Base-by-base conservation (phyloP, 1,140 invertebrate genomes). In the Heliconius himera region DNA sequence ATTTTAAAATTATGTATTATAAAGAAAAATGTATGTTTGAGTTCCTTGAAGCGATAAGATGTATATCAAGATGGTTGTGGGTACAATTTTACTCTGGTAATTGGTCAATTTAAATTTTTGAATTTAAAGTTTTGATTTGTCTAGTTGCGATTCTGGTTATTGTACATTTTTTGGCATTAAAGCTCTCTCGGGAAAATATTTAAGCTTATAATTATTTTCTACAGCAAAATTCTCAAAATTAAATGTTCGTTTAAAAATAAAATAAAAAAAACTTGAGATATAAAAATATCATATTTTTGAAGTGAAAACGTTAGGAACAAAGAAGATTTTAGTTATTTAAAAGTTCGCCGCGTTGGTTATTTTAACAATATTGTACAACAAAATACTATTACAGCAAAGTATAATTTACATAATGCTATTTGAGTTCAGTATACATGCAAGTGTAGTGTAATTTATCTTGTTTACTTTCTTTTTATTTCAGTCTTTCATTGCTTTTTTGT, bases 291-390 rank as follows among this genome's bases (percentile, higher is more conserved):
- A 60, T 60, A 29, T 29, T 29, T 3, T 66, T 66, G 60, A 66
- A 26, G 26, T 26, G 11, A 66, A 66, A 3, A 66, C 60, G 22
- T 22, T 66, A 16, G 3, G 13, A 66, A 26, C 60, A 29, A n/a
- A n/a, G n/a, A n/a, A n/a, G n/a, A n/a, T n/a, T n/a, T n/a, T n/a
- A n/a, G 26, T 60, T 60, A 60, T 60, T 60, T 60, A 60, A 60
- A 60, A 60, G 22, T 22, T 60, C 22, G 9, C n/a, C 2, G 20
- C 22, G 56, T 60, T 60, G 56, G 8, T 60, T 60, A 60, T 60
- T 60, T 22, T 60, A 60, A 26, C 9, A 60, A 60, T 60, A 60
- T 60, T 60, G 51, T 54, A 60, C 9, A 60, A 60, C 56, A 60
- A 11, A n/a, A 54, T 54, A 54, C 6, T 54, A n/a, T 54, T 54